Conservation (phyloP, 2,113 vertebrate genomes). For the Choloepus hoffmanni region DNA sequence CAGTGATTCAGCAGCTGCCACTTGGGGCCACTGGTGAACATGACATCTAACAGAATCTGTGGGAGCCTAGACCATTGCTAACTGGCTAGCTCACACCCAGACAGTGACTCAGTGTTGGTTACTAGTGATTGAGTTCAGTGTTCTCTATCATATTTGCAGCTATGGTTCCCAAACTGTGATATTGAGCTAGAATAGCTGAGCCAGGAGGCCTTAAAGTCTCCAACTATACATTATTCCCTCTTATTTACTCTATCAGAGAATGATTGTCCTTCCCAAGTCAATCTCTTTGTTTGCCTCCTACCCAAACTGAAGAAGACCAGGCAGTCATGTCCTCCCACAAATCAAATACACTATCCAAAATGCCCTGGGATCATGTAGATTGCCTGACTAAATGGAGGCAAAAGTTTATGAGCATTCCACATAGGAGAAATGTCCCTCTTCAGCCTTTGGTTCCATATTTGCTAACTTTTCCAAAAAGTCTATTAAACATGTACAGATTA, state of each 20-base stretch:
- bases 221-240: neutral
- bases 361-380: neutral
- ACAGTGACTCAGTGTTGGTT: neutral
- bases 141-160: neutral
- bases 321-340: neutral
- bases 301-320: neutral
- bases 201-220: neutral
- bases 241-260: neutral
- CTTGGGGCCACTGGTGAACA: no score
- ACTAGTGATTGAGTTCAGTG: neutral
- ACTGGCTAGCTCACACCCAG: no score
- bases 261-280: neutral
- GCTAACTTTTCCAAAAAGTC: neutral
- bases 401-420: neutral
- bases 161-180: neutral
- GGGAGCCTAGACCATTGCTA: no score
- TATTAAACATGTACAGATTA: neutral
- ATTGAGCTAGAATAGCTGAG: neutral
- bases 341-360: neutral
- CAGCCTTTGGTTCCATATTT: neutral
- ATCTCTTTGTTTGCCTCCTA: neutral
- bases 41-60: neutral
- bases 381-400: neutral
- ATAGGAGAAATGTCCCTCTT: neutral
- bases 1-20: neutral